These are phyloP conservation scores for Pelvicachromis taeniatus DNA, from an alignment of 2,113 vertebrate genomes.

Conservation along the genomic window DNA sequence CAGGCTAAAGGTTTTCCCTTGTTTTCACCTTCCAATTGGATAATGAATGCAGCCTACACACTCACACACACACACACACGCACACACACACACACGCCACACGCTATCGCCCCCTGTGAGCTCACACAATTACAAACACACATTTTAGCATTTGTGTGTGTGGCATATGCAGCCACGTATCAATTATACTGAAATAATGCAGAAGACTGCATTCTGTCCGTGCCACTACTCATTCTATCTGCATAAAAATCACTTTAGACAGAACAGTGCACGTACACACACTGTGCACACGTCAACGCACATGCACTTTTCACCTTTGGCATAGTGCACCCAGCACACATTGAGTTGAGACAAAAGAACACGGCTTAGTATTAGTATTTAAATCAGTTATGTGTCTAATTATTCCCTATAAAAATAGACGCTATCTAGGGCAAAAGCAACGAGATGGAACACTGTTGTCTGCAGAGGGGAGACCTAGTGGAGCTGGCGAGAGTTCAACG, in stretches of 20 bases:
- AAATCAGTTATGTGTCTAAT: constrained; percentile 78
- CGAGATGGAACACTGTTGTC: constrained; percentile 74
- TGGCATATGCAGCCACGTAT: neutral
- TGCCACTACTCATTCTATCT: neutral
- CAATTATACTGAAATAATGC: neutral
- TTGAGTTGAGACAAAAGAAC: constrained; percentile 63
- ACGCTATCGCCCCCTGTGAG: neutral
- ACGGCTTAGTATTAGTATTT: constrained; percentile 70
- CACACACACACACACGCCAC: neutral
- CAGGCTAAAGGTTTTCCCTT: constrained; percentile 44
- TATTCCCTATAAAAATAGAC: constrained; percentile 75
- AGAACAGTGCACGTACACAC: neutral
- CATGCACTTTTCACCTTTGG: constrained; percentile 4
- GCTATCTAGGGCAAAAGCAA: constrained; percentile 74
- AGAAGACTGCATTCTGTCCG: neutral
- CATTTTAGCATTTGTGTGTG: neutral
- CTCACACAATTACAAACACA: neutral
- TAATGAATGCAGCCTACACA: constrained; percentile 21
- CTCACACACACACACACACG: neutral
- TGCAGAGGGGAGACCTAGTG: constrained; percentile 72
- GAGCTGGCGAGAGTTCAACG: constrained; percentile 71
- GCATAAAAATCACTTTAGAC: neutral
- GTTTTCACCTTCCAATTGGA: constrained; percentile 31
- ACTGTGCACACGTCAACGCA: neutral
- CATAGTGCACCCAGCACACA: constrained; percentile 15